Conservation (phyloP, 2,113 vertebrate species). For the Todiramphus chloris region DNA sequence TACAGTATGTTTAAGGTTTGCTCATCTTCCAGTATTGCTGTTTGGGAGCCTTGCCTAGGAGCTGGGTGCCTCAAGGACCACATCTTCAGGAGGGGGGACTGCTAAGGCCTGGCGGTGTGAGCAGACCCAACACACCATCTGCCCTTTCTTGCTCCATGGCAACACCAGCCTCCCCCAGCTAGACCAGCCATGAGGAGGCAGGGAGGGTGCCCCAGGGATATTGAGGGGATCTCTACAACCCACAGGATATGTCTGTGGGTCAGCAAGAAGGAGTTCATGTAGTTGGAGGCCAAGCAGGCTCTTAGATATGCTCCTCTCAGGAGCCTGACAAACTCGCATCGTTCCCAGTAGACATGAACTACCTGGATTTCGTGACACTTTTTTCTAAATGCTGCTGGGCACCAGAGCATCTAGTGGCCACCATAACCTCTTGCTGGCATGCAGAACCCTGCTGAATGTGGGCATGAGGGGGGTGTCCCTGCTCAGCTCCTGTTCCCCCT, state of each 20-base stretch:
- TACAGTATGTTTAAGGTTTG: neutral
- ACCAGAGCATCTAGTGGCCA: neutral
- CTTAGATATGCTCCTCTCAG: neutral
- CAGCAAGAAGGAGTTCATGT: neutral
- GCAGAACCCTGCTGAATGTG: neutral
- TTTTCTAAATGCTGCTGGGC: neutral
- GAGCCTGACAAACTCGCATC: neutral
- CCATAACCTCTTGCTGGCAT: neutral
- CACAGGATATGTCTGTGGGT: neutral
- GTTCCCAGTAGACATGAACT: rapidly evolving
- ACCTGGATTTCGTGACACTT: neutral
- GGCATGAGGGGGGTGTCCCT: neutral
- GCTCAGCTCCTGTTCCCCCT: neutral
- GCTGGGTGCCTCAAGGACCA: neutral
- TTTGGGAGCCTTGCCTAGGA: neutral
- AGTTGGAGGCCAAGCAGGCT: neutral
- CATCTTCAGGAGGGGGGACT: neutral
- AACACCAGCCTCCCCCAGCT: neutral
- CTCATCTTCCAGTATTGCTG: neutral
- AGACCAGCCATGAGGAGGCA: neutral
- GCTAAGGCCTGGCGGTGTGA: neutral
- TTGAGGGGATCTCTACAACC: neutral
- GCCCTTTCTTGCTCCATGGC: neutral
- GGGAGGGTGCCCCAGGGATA: neutral
- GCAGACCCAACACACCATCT: neutral